These are phyloP conservation scores for Disparrhopalites patrizii DNA, from an alignment of 2,888 invertebrate species.

Conservation along the genomic window DNA sequence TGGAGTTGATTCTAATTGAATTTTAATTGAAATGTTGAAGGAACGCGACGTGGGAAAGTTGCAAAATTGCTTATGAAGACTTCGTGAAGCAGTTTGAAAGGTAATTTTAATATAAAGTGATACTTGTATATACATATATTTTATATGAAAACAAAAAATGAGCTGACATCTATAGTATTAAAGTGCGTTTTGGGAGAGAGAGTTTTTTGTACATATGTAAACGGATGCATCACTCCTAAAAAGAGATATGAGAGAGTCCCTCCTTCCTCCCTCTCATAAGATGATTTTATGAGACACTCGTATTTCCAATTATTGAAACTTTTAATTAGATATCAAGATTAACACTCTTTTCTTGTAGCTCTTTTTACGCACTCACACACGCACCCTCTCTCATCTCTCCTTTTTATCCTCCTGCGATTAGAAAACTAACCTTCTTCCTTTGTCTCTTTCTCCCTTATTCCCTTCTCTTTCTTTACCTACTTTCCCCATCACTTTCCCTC, in stretches of 20 bases:
- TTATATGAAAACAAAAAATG: too few relatives aligned
- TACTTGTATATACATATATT: constrained; percentile 19
- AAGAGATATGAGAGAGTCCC: too few relatives aligned
- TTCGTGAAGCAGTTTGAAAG: constrained; percentile 92
- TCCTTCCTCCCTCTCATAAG: constrained; percentile 10
- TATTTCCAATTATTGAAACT: constrained; percentile 38
- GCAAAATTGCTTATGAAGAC: constrained; percentile 90
- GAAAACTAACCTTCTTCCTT: background rate
- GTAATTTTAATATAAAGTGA: constrained; percentile 57
- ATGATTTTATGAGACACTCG: constrained; percentile 37
- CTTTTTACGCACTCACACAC: background rate
- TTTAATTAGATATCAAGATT: constrained; percentile 44
- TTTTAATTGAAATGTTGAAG: constrained; percentile 49
- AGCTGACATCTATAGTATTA: too few relatives aligned
- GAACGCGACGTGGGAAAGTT: constrained; percentile 88
- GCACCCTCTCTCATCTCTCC: background rate
- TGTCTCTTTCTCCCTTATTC: too few relatives aligned
- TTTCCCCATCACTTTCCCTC: background rate
- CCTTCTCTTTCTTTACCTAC: background rate
- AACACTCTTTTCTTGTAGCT: constrained; percentile 25
- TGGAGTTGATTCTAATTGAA: constrained; percentile 44
- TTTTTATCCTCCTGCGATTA: background rate
- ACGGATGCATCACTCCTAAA: too few relatives aligned
- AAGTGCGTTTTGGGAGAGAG: too few relatives aligned
- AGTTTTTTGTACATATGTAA: too few relatives aligned